Evolutionary conservation across 2,113 vertebrate genomes (phyloP).

Genomic region (Aptenodytes forsteri): DNA sequence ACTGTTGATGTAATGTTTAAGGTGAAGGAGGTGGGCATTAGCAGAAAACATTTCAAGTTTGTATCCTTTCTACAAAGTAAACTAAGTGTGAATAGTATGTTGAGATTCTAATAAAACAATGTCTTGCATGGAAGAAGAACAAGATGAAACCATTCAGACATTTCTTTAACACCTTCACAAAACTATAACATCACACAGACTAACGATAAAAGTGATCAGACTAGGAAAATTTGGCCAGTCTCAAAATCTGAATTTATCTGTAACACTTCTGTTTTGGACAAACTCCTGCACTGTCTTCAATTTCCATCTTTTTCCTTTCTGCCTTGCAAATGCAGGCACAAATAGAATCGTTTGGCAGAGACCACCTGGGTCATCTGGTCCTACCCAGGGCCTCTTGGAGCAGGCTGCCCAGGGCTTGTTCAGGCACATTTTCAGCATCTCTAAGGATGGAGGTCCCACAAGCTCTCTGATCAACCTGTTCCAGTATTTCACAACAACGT

Average conservation of each 20-base stretch:
- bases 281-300: not conserved
- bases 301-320: not conserved
- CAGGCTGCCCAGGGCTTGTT: not conserved
- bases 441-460: not conserved
- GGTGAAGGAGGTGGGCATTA: not conserved
- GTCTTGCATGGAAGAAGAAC: not conserved
- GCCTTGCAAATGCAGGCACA: not conserved
- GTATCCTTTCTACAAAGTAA: not conserved
- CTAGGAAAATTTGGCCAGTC: not conserved
- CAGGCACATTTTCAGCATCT: not conserved
- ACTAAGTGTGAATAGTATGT: rapidly evolving
- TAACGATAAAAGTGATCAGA: not conserved
- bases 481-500: not conserved
- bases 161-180: not conserved
- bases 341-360: rapidly evolving
- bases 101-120: not conserved
- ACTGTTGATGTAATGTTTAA: not conserved
- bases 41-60: not conserved
- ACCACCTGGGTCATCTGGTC: not conserved
- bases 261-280: not conserved
- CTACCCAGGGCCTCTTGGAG: not conserved
- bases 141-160: not conserved
- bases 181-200: not conserved
- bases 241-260: not conserved
- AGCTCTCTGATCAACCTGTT: not conserved